A percentile compares a stretch with the other conserved stretches of the same genome.
Conservation (phyloP, 2,797 vertebrate species). For the Chaetodon trifasciatus region DNA sequence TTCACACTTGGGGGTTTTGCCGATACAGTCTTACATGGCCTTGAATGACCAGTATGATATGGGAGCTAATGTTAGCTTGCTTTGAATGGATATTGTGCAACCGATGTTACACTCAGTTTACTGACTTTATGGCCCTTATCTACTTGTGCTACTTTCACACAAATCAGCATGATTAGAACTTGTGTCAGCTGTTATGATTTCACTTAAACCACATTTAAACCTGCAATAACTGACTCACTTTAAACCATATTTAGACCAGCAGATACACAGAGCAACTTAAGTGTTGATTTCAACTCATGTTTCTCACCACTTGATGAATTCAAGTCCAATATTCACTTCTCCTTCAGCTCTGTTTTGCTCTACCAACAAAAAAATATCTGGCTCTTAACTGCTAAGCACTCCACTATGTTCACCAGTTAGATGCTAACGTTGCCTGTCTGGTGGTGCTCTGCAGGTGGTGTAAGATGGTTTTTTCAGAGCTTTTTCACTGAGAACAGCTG, state of each 20-base stretch:
- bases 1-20: neutral
- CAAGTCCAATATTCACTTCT: neutral
- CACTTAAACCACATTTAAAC: neutral
- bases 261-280: neutral
- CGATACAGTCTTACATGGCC: neutral
- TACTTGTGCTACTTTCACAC: neutral
- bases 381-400: neutral
- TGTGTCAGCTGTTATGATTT: too few species aligned
- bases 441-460: neutral
- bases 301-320: neutral
- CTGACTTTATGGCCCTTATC: neutral
- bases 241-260: too few species aligned
- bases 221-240: neutral
- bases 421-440: neutral
- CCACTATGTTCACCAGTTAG: neutral
- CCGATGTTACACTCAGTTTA: neutral
- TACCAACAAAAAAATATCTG: neutral
- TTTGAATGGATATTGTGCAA: neutral
- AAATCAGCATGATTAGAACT: too few species aligned
- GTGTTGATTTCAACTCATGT: neutral
- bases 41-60: neutral
- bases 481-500: neutral
- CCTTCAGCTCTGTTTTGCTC: neutral
- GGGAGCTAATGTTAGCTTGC: neutral
- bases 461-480: neutral